phyloP scores from a whole-genome alignment of 2,113 vertebrate genomes.

The Pampusana beccarii region DNA sequence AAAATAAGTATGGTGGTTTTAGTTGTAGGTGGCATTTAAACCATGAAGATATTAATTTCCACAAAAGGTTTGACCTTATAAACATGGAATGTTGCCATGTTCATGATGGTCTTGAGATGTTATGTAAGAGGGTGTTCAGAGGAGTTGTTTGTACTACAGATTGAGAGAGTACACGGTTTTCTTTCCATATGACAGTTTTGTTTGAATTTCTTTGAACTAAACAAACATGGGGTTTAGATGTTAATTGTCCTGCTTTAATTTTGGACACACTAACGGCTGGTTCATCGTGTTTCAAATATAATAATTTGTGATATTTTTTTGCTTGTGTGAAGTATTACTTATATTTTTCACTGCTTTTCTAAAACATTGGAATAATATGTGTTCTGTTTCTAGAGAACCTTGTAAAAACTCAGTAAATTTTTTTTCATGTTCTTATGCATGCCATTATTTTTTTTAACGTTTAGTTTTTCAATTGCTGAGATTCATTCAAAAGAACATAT shows the following conservation, averaged over 20 bases:
- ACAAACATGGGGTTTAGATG: neutral
- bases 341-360: neutral
- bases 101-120: neutral
- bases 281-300: neutral
- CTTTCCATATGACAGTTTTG: neutral
- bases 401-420: neutral
- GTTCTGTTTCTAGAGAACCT: neutral
- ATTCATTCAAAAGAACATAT: neutral
- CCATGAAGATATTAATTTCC: neutral
- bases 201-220: neutral
- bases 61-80: constrained; percentile 19
- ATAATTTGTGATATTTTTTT: neutral
- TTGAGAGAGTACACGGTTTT: neutral
- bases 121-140: neutral
- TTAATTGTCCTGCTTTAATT: neutral
- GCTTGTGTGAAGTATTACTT: neutral
- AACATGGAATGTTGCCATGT: constrained; percentile 4
- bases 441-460: neutral
- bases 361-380: neutral
- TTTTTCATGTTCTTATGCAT: neutral
- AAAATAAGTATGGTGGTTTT: neutral
- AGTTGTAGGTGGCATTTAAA: neutral
- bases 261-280: neutral
- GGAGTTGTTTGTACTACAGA: neutral
- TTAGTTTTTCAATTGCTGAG: neutral